These are phyloP conservation scores for Phenganax subtilis DNA, from an alignment of 92 coral and sea anemone genomes.

Conservation along the genomic window DNA sequence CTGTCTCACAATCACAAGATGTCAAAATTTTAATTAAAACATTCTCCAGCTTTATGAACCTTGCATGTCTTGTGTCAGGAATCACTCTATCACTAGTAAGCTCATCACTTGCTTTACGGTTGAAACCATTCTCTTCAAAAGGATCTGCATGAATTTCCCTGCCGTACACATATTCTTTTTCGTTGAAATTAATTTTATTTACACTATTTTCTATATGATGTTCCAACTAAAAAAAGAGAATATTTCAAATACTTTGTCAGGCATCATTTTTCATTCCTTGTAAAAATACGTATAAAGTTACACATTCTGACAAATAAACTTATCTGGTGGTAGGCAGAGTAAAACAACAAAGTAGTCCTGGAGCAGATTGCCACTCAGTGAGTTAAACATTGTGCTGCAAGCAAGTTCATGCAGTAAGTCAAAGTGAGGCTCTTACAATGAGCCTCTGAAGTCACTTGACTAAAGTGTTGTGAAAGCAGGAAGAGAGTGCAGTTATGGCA, in stretches of 20 bases:
- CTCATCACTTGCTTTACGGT: conserved; percentile 85
- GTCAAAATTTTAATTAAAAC: neutral
- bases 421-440: too few species aligned
- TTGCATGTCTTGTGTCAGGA: conserved; percentile 89
- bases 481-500: too few species aligned
- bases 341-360: too few species aligned
- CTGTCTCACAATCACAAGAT: neutral
- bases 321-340: neutral
- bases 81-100: conserved; percentile 72
- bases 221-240: conserved; percentile 17
- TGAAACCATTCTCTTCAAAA: conserved; percentile 78
- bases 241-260: neutral
- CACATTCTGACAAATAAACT: neutral
- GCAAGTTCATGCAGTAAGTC: too few species aligned
- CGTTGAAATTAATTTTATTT: conserved; percentile 43
- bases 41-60: conserved; percentile 44
- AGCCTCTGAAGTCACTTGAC: too few species aligned
- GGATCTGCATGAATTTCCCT: conserved; percentile 73
- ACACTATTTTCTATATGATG: neutral
- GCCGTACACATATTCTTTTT: conserved; percentile 57
- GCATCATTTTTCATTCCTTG: too few species aligned
- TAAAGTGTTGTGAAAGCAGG: too few species aligned
- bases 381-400: too few species aligned
- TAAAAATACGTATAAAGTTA: too few species aligned
- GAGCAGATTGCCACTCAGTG: too few species aligned